A percentile compares a stretch with the other conserved stretches of the same genome.
phyloP scores from a whole-genome alignment of 2,888 invertebrate species.

The Apocheima hispidaria region DNA sequence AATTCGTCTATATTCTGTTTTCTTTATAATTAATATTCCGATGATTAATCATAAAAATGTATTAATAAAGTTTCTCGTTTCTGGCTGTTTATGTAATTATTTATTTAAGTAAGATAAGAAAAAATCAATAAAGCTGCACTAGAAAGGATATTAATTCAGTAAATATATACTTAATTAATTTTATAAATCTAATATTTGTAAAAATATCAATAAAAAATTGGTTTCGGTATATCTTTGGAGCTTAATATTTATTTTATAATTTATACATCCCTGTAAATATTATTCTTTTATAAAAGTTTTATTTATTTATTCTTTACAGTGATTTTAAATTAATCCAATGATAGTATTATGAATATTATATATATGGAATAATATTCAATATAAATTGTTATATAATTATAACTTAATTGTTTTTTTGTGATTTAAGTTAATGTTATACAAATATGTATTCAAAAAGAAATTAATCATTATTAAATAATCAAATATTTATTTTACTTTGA shows the following conservation, averaged over 20 bases:
- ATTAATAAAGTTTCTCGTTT: not conserved
- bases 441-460: not conserved
- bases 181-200: conserved; percentile 1
- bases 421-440: too few species aligned
- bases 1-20: not conserved
- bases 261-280: conserved; percentile 38
- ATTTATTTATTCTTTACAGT: not conserved
- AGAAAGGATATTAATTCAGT: not conserved
- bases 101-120: not conserved
- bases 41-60: not conserved
- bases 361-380: too few species aligned
- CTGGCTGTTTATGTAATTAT: not conserved
- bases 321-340: not conserved
- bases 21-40: not conserved
- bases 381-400: not conserved
- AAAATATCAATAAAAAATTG: conserved; percentile 5
- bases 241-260: conserved; percentile 31
- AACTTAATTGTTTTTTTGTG: not conserved
- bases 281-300: not conserved
- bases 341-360: not conserved
- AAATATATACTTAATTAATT: not conserved
- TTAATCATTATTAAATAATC: not conserved
- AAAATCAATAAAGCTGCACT: not conserved
- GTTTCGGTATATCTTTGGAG: conserved; percentile 28
- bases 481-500: not conserved